Percentiles rank a stretch among this genome's conserved stretches.
phyloP scores from a whole-genome alignment of 2,113 vertebrate genomes.

The Centropristis striata region DNA sequence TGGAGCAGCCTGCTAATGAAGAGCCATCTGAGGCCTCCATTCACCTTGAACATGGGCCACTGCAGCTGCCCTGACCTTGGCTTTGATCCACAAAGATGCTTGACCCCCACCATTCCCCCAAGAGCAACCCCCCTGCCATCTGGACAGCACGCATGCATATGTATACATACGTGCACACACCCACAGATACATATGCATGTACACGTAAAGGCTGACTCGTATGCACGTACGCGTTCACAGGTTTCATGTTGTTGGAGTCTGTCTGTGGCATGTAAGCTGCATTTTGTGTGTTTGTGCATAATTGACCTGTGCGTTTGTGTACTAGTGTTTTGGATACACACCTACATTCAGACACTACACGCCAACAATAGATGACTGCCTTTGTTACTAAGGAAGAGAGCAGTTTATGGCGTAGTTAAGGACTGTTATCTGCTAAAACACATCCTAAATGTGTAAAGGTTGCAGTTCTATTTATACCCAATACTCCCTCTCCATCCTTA shows the following conservation, averaged over 20 bases:
- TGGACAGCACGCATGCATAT: constrained; percentile 81
- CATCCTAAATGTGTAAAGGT: constrained; percentile 54
- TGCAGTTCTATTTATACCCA: constrained; percentile 28
- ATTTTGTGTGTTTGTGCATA: neutral
- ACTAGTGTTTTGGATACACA: neutral
- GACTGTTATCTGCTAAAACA: constrained; percentile 55
- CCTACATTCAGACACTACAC: constrained; percentile 3
- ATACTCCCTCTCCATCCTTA: constrained; percentile 13
- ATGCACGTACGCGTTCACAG: constrained; percentile 45
- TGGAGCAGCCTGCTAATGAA: constrained; percentile 84
- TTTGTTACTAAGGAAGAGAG: constrained; percentile 45
- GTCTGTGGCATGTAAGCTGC: neutral
- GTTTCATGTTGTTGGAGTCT: constrained; percentile 9
- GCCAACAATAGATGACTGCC: constrained; percentile 31
- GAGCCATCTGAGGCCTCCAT: constrained; percentile 86
- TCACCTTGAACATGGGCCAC: constrained; percentile 88
- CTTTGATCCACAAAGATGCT: constrained; percentile 87
- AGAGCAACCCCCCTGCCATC: constrained; percentile 80
- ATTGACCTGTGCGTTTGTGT: neutral
- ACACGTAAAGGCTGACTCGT: constrained; percentile 45
- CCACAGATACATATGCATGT: constrained; percentile 70
- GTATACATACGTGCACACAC: constrained; percentile 72
- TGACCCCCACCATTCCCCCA: constrained; percentile 84
- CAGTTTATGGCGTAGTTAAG: constrained; percentile 18
- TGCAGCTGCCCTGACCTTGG: constrained; percentile 88